Conservation (phyloP, 2,113 vertebrate genomes). For the Tyrannus savana region DNA sequence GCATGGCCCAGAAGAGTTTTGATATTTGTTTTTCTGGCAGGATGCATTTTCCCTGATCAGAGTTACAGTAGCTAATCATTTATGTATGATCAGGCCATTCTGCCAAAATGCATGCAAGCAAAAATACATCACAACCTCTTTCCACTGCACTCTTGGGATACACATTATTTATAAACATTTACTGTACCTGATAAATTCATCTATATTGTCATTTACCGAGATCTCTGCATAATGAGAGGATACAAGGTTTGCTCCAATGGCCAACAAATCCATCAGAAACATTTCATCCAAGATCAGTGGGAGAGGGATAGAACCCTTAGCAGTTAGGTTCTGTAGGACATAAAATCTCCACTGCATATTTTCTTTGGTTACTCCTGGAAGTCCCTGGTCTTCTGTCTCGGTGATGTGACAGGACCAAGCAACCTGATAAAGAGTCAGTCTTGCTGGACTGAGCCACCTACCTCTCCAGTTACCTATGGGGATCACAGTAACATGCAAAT, state of each 20-base stretch:
- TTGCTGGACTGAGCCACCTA: neutral
- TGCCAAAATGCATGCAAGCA: slow-evolving; percentile 59
- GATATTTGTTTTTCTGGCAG: slow-evolving; percentile 41
- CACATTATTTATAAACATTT: slow-evolving; percentile 24
- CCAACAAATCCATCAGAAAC: neutral
- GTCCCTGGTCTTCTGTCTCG: neutral
- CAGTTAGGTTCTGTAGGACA: neutral
- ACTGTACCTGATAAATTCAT: slow-evolving; percentile 32
- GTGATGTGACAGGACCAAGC: neutral
- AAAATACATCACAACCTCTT: slow-evolving; percentile 48
- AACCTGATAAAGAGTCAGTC: slow-evolving; percentile 25
- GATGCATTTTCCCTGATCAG: slow-evolving; percentile 20
- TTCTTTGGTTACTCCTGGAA: neutral
- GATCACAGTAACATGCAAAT: slow-evolving; percentile 62
- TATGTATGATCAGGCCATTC: slow-evolving; percentile 18
- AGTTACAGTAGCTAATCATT: slow-evolving; percentile 56
- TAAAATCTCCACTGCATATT: neutral
- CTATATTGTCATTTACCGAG: neutral
- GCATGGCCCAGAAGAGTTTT: slow-evolving; percentile 5
- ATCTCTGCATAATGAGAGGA: neutral
- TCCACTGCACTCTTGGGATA: neutral
- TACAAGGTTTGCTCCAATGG: neutral
- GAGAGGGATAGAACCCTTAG: neutral
- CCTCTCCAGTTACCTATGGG: slow-evolving; percentile 50
- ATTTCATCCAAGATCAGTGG: neutral